A percentile compares a stretch with the other conserved stretches of the same genome.
Evolutionary conservation across 2,888 invertebrate species (phyloP).

Genomic region (Esperia sulphurella): DNA sequence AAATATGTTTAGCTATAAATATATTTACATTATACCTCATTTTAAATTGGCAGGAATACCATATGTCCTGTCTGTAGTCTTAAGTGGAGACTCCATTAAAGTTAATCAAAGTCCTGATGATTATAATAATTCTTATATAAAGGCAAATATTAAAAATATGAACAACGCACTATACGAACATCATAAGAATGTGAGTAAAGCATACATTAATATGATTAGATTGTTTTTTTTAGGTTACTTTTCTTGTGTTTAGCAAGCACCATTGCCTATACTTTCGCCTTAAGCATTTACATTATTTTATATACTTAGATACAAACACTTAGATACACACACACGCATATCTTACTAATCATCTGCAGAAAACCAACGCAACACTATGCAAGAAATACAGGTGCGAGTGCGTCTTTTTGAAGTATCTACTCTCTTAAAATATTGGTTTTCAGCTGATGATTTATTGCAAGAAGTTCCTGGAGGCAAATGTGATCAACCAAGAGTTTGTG

Average conservation of each 20-base stretch:
- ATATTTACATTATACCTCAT: not conserved
- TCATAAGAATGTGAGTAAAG: not conserved
- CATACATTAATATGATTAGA: not conserved
- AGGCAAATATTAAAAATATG: constrained; percentile 1
- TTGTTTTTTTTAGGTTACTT: too few relatives aligned
- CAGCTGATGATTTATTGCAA: constrained; percentile 3
- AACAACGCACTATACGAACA: not conserved
- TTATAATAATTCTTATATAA: not conserved
- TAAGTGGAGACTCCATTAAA: not conserved
- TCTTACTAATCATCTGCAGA: too few relatives aligned
- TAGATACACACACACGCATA: too few relatives aligned
- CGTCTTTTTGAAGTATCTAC: too few relatives aligned
- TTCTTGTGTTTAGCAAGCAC: too few relatives aligned
- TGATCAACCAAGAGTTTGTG: constrained; percentile 39
- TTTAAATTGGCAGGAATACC: not conserved
- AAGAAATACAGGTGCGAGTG: too few relatives aligned
- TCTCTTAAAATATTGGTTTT: not conserved
- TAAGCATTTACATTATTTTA: too few relatives aligned
- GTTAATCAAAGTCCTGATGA: not conserved
- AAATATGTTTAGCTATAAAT: not conserved
- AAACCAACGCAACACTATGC: too few relatives aligned
- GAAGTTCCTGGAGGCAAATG: constrained; percentile 49
- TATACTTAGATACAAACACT: too few relatives aligned
- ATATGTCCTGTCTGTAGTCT: not conserved
- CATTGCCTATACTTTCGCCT: too few relatives aligned